These are phyloP conservation scores for Eucera pruinosa DNA, from an alignment of 2,888 invertebrate genomes.

Conservation along the genomic window DNA sequence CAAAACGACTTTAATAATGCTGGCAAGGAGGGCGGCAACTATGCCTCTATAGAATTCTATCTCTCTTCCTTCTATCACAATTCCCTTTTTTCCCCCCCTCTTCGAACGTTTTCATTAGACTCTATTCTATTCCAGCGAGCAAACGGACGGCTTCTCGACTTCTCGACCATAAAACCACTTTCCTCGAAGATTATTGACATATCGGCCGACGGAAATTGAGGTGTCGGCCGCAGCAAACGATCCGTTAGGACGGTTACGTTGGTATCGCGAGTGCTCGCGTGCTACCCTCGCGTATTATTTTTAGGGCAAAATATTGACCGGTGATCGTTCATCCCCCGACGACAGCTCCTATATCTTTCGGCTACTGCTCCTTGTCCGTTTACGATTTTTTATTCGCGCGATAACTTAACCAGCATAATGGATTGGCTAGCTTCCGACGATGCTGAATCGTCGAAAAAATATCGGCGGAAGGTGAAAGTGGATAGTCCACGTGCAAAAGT, in stretches of 20 bases:
- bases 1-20: too few relatives aligned
- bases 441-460: constrained; percentile 16
- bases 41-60: too few relatives aligned
- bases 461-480: background rate
- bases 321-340: constrained; percentile 46
- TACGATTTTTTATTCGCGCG: constrained; percentile 27
- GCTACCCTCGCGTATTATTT: constrained; percentile 49
- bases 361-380: background rate
- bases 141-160: constrained; percentile 14
- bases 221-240: constrained; percentile 64
- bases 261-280: constrained; percentile 48
- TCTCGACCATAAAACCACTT: constrained; percentile 63
- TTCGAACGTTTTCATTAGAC: constrained; percentile 61
- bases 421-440: constrained; percentile 16
- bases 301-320: constrained; percentile 51
- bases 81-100: background rate
- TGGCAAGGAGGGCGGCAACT: too few relatives aligned
- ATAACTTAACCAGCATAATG: constrained; percentile 25
- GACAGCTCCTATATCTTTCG: constrained; percentile 40
- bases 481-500: background rate
- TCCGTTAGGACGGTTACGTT: constrained; percentile 52
- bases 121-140: constrained; percentile 46
- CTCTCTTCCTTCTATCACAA: constrained; percentile 2
- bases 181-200: constrained; percentile 67
- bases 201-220: constrained; percentile 65